phyloP scores from a whole-genome alignment of 2,888 invertebrate genomes.

The Physocephala rufipes region DNA sequence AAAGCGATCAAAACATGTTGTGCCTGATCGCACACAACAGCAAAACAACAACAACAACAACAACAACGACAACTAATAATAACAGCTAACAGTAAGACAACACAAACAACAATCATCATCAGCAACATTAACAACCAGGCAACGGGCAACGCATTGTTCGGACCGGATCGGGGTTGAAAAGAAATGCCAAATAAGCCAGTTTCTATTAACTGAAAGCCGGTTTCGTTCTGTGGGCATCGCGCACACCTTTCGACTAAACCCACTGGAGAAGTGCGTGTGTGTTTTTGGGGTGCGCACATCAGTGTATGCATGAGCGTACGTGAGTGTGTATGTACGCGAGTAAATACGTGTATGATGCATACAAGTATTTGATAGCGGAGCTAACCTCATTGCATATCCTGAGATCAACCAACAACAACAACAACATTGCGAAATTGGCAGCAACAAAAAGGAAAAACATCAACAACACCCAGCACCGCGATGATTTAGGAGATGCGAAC shows the following conservation, averaged over 20 bases:
- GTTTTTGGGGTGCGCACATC: neutral
- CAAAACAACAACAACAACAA: constrained; percentile 10
- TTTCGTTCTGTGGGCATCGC: too few species aligned
- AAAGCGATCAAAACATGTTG: too few species aligned
- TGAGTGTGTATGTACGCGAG: neutral
- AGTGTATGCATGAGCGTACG: neutral
- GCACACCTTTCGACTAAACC: neutral
- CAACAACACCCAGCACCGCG: neutral
- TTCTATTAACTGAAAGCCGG: constrained; percentile 21
- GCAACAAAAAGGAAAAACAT: too few species aligned
- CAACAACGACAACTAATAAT: neutral
- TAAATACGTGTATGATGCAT: neutral
- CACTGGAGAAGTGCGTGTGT: neutral
- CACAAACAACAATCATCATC: neutral
- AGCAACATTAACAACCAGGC: neutral
- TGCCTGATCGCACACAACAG: neutral
- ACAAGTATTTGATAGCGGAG: neutral
- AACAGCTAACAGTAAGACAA: neutral
- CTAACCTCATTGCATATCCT: neutral
- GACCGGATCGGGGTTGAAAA: constrained; percentile 1
- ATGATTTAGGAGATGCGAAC: neutral
- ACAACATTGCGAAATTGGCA: neutral
- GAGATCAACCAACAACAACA: neutral
- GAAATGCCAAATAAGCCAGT: constrained; percentile 26
- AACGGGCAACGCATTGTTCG: neutral